Base-by-base conservation (phyloP, 2,113 vertebrate genomes). In the Hippoglossus stenolepis region DNA sequence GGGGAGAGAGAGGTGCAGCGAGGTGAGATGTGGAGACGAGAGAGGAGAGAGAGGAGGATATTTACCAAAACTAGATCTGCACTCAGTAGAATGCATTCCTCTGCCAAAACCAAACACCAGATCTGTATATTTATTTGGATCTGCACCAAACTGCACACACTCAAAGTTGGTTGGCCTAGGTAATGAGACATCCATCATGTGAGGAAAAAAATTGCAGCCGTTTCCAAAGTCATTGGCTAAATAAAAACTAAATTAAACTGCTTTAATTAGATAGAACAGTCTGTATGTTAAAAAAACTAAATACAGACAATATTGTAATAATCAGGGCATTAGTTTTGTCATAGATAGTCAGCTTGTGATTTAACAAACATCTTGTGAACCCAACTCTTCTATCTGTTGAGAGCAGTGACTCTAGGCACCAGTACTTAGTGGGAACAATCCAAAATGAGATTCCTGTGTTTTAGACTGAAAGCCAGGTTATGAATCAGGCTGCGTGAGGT, bases 401-500 rank as follows among this genome's bases (percentile, higher is more conserved):
- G 12, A 11, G n/a, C 2, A 9, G 28, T 14, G 65, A 70, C 10
- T 49, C 40, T 14, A 53, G 61, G 18, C 6, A 21, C 10, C 61
- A 62, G 47, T 2, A 3, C 56, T 75, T 38, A 13, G 70, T 74
- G 83, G 74, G 66, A 72, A 70, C 51, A 14, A 61, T 80, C 76
- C 73, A 75, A 69, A 73, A 63, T 66, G 43, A 31, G 62, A 81
- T 81, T 68, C 51, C 65, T 70, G 65, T 62, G 82, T 84, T 89
- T 82, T 70, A 24, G 61, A 24, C 51, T 64, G 18, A 70, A 66
- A 84, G 47, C 70, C 77, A 70, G 56, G 51, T 60, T 80, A 75
- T 90, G 75, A 80, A 62, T 65, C 35, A 31, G 79, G 35, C 73
- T 61, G 67, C 82, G 67, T 14, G 63, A 84, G 66, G 79, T 84